Evolutionary conservation across 1,140 invertebrate species (phyloP).

Genomic region (Caenorhabditis inopinata): DNA sequence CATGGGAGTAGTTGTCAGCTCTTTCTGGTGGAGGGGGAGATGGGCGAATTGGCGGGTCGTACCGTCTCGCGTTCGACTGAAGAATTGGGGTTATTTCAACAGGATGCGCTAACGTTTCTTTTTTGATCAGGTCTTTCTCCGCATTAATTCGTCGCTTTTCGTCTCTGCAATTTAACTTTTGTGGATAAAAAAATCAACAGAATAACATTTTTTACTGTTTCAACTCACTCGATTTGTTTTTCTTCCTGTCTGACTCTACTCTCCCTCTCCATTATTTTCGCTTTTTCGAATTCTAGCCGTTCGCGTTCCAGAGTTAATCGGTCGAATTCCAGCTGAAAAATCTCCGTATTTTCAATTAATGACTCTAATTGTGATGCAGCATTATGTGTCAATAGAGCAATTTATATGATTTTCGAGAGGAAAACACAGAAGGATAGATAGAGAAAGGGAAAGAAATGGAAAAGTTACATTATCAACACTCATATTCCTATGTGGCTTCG

Average conservation of each 20-base stretch:
- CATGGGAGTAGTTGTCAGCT: background rate
- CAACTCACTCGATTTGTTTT: slow-evolving; percentile 47
- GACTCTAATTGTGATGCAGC: too few species aligned
- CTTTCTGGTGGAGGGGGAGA: slow-evolving; percentile 16
- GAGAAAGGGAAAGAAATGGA: background rate
- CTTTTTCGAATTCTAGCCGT: slow-evolving; percentile 59
- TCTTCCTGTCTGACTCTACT: slow-evolving; percentile 57
- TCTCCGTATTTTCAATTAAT: background rate
- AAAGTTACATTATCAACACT: slow-evolving; percentile 41
- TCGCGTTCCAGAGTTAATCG: slow-evolving; percentile 61
- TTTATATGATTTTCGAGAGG: background rate
- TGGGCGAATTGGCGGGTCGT: background rate
- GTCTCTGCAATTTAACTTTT: slow-evolving; percentile 45
- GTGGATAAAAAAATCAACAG: too few species aligned
- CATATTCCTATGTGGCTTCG: slow-evolving; percentile 37
- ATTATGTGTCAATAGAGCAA: background rate
- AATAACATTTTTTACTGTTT: background rate
- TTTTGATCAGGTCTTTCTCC: slow-evolving; percentile 45
- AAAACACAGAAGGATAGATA: background rate
- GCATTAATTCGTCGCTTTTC: slow-evolving; percentile 56
- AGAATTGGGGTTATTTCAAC: background rate
- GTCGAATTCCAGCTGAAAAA: slow-evolving; percentile 63
- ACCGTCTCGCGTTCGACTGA: background rate
- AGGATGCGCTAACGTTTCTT: background rate
- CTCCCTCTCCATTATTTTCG: slow-evolving; percentile 59